phyloP scores from a whole-genome alignment of 2,888 invertebrate genomes.

The Brachylomia viminalis region DNA sequence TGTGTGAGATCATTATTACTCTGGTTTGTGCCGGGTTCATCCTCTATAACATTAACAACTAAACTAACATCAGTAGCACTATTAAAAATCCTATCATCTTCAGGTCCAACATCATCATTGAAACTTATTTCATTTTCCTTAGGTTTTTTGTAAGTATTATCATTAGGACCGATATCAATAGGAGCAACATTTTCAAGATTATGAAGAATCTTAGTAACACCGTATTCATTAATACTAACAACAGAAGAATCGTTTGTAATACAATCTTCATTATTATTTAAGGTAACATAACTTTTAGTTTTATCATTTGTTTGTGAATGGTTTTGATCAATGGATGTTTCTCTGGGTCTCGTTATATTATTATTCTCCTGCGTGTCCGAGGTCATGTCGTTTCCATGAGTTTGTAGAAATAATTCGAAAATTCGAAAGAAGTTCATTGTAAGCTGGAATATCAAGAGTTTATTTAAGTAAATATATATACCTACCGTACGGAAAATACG shows the following conservation, averaged over 20 bases:
- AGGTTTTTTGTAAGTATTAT: background rate
- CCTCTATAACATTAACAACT: background rate
- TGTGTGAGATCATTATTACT: background rate
- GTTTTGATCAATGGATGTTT: background rate
- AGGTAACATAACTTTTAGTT: background rate
- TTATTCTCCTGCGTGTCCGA: background rate
- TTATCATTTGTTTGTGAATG: background rate
- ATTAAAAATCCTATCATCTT: background rate
- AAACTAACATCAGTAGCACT: background rate
- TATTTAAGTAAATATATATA: background rate
- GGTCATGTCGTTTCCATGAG: background rate
- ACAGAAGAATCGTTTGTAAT: background rate
- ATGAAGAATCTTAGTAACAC: slow-evolving; percentile 13
- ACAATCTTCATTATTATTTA: background rate
- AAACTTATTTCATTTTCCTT: background rate
- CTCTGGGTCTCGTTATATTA: background rate
- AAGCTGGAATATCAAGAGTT: slow-evolving; percentile 38
- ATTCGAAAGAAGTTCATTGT: slow-evolving; percentile 48
- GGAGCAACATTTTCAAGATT: slow-evolving; percentile 32
- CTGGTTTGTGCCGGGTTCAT: background rate
- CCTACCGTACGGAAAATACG: background rate
- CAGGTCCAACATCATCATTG: background rate
- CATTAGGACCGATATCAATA: slow-evolving; percentile 1
- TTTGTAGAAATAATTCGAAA: slow-evolving; percentile 26
- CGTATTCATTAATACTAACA: background rate